phyloP scores from a whole-genome alignment of 1,140 invertebrate genomes.

The Yoshiicerus persimilis region DNA sequence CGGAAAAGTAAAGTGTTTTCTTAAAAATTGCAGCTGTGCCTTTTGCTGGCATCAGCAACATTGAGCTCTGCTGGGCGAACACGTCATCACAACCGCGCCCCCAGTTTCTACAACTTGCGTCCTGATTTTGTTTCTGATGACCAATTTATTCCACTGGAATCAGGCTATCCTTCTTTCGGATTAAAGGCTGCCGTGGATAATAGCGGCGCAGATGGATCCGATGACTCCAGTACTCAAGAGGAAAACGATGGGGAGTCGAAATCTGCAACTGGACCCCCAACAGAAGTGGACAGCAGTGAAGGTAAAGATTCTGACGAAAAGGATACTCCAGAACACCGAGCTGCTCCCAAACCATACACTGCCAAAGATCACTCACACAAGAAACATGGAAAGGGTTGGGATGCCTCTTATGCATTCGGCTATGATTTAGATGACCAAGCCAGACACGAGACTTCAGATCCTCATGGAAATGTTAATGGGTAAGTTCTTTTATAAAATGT shows the following conservation, averaged over 20 bases:
- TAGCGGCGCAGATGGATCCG: neutral
- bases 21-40: neutral
- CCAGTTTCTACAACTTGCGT: neutral
- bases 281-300: neutral
- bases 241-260: neutral
- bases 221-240: neutral
- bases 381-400: neutral
- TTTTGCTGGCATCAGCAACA: neutral
- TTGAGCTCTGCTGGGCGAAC: neutral
- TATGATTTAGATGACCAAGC: conserved; percentile 45
- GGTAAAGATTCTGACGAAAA: neutral
- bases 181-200: neutral
- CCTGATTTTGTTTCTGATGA: neutral
- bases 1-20: neutral
- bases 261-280: neutral
- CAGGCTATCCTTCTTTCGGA: neutral
- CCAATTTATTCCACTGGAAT: neutral
- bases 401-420: conserved; percentile 34
- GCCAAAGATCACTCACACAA: neutral
- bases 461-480: conserved; percentile 50
- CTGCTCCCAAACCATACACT: neutral
- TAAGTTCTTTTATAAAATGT: neutral
- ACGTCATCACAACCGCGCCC: neutral
- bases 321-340: neutral
- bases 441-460: conserved; percentile 49